Evolutionary conservation across 2,797 vertebrate species (phyloP).

Genomic region (Semaprochilodus insignis): DNA sequence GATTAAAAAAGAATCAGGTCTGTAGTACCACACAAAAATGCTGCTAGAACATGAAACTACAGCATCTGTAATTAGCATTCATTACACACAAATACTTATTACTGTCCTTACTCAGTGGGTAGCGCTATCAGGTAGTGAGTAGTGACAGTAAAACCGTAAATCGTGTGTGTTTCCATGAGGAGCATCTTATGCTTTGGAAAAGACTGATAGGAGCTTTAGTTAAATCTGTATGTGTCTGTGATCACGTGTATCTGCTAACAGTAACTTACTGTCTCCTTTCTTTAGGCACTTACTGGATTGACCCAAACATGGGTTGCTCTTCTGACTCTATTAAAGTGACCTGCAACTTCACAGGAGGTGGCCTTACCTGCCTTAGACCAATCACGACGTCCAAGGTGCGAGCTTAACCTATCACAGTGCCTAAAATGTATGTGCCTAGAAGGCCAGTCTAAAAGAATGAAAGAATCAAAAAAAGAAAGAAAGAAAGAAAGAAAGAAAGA

Average conservation of each 20-base stretch:
- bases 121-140: too few species aligned
- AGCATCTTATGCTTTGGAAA: not conserved
- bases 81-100: too few species aligned
- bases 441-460: too few species aligned
- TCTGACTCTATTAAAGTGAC: slow-evolving; percentile 94
- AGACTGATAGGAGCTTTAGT: not conserved
- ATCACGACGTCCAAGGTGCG: slow-evolving; percentile 92
- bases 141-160: too few species aligned
- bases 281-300: slow-evolving; percentile 96
- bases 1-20: too few species aligned
- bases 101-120: too few species aligned
- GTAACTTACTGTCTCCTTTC: slow-evolving; percentile 5
- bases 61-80: too few species aligned
- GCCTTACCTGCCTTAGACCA: slow-evolving; percentile 93
- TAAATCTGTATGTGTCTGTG: slow-evolving; percentile 18
- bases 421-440: not conserved
- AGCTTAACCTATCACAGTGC: not conserved
- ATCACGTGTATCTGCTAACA: not conserved
- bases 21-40: too few species aligned
- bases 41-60: too few species aligned
- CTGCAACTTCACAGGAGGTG: slow-evolving; percentile 93
- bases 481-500: too few species aligned
- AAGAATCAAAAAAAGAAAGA: too few species aligned
- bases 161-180: too few species aligned
- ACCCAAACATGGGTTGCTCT: slow-evolving; percentile 94